Conservation (phyloP, 2,797 vertebrate genomes). For the Protosalanx chinensis region DNA sequence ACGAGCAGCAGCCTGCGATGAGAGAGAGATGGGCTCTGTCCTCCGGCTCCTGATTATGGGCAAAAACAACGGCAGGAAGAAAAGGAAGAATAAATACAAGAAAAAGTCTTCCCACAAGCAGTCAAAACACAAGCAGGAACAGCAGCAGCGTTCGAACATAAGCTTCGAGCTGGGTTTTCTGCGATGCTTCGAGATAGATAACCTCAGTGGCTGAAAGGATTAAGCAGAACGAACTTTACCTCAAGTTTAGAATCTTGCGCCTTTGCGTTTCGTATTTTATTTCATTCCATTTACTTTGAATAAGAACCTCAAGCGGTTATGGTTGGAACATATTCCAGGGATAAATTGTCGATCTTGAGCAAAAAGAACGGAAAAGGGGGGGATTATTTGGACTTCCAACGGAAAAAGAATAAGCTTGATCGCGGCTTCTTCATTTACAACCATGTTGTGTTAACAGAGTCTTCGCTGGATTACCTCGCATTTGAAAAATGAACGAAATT, state of each 20-base stretch:
- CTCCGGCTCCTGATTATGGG: slow-evolving; percentile 71
- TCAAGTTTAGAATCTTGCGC: slow-evolving; percentile 37
- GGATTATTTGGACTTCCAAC: neutral
- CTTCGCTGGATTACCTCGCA: slow-evolving; percentile 7
- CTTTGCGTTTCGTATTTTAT: slow-evolving; percentile 17
- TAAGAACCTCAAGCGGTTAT: slow-evolving; percentile 18
- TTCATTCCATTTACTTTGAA: slow-evolving; percentile 18
- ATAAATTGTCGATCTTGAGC: too few relatives aligned
- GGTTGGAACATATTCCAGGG: slow-evolving; percentile 1
- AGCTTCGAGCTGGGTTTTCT: slow-evolving; percentile 62
- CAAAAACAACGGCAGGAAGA: slow-evolving; percentile 61
- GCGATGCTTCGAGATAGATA: slow-evolving; percentile 68
- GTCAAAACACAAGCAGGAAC: slow-evolving; percentile 52
- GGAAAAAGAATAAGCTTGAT: slow-evolving; percentile 6
- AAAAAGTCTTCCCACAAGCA: slow-evolving; percentile 67
- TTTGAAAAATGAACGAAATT: slow-evolving; percentile 1
- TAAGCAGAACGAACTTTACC: slow-evolving; percentile 52
- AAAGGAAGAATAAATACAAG: slow-evolving; percentile 39
- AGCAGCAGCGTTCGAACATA: slow-evolving; percentile 51
- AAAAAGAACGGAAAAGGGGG: neutral
- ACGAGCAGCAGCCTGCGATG: slow-evolving; percentile 76
- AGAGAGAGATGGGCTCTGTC: slow-evolving; percentile 77
- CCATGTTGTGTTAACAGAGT: neutral
- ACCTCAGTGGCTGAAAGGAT: slow-evolving; percentile 63
- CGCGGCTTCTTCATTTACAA: neutral